Conservation (phyloP, 2,113 vertebrate genomes). For the Psittacula cyanocephala region DNA sequence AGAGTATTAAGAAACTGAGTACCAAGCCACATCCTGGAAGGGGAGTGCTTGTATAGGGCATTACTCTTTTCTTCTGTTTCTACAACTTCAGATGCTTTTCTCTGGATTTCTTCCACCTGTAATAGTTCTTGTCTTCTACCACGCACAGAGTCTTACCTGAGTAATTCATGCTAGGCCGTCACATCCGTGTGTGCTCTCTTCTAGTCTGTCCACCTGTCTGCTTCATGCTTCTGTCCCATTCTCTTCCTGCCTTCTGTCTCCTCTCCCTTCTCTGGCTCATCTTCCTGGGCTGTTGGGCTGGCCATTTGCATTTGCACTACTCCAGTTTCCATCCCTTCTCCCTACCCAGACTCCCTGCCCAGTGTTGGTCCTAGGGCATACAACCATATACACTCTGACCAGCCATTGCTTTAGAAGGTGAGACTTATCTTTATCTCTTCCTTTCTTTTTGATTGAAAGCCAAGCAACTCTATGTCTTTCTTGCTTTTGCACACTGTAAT, state of each 20-base stretch:
- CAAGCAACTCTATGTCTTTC: neutral
- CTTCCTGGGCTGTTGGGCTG: neutral
- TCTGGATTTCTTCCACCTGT: neutral
- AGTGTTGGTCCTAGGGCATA: neutral
- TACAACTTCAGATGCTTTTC: neutral
- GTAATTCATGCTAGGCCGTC: neutral
- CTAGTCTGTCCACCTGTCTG: neutral
- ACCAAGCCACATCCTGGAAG: neutral
- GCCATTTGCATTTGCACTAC: rapidly evolving
- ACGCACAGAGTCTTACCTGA: neutral
- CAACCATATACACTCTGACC: neutral
- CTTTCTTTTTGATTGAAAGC: neutral
- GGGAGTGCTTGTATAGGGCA: rapidly evolving
- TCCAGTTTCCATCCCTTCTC: neutral
- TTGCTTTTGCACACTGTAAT: neutral
- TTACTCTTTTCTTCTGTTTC: neutral
- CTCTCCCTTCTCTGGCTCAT: neutral
- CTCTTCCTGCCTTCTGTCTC: neutral
- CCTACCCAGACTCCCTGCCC: neutral
- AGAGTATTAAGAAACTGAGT: neutral
- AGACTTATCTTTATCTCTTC: neutral
- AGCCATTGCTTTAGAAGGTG: neutral
- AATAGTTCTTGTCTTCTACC: neutral
- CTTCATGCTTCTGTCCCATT: neutral
- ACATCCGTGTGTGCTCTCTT: neutral